Conservation (phyloP, 1,140 invertebrate species). For the Cydia pomonella region DNA sequence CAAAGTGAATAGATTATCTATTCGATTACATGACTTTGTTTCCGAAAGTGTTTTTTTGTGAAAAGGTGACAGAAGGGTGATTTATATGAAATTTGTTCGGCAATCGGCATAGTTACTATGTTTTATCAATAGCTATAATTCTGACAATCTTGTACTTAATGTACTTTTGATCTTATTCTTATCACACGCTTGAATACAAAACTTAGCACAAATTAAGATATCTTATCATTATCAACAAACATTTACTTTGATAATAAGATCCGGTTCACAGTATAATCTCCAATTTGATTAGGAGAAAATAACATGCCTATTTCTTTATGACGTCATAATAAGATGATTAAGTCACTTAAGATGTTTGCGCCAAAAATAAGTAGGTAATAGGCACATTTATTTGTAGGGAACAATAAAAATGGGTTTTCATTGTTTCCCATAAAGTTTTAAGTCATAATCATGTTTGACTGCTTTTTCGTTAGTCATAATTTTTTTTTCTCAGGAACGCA, state of each 20-base stretch:
- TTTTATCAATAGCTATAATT: neutral
- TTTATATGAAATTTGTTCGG: too few species aligned
- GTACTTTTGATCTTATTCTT: neutral
- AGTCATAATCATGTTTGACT: too few species aligned
- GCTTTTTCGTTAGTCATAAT: too few species aligned
- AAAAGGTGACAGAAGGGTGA: too few species aligned
- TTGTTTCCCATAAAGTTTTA: too few species aligned
- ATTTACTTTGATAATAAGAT: constrained; percentile 8
- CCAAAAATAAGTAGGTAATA: too few species aligned
- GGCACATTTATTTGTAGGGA: too few species aligned
- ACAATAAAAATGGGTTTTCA: too few species aligned
- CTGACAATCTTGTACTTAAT: neutral
- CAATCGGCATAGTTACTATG: too few species aligned
- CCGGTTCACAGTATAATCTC: neutral
- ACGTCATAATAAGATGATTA: constrained; percentile 12
- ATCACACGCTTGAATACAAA: neutral
- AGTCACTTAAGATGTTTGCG: too few species aligned
- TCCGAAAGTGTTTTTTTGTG: too few species aligned
- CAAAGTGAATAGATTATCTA: neutral
- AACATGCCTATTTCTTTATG: neutral
- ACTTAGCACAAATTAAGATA: neutral
- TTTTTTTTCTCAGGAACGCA: too few species aligned
- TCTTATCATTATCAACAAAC: neutral
- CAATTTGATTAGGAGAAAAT: neutral
- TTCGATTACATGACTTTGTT: neutral